Base-by-base conservation (phyloP, 2,113 vertebrate species). In the Misgurnus anguillicaudatus region DNA sequence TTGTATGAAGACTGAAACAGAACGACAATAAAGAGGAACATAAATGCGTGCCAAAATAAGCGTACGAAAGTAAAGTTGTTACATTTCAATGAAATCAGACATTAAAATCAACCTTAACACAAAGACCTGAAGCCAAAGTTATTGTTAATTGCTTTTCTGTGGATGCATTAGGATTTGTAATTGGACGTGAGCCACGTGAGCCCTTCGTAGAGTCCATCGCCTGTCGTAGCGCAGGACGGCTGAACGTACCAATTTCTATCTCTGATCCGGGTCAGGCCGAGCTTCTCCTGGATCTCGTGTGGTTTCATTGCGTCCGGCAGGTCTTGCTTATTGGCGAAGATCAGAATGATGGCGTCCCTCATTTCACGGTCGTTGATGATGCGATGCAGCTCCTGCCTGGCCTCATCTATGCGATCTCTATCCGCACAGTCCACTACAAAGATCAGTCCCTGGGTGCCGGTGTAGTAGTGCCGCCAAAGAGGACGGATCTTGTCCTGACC, bases 201-300 rank as follows among this genome's bases (percentile, higher is more conserved):
- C 88, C 97, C 98, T 90, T 99, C 98, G 55, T 94, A 98, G 68
- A 99, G 96, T 94, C 98, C 98, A 57, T 99, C 98, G 85, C 98
- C 98, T 4, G 96, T 90, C 16, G 96, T 96, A 48, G 98, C 97
- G 84, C 98, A 99, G 75, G 97, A 96, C 76, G 97, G 97, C 94
- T 99, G 98, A 92, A 99, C 97, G 88, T 99, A 99, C 98, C 98
- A 99, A 93, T 98, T 98, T 90, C 97, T 95, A 92, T 99, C 98
- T 85, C 98, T 90, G 89, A 98, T 97, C 16, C 98, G 96, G 84
- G 98, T 99, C 90, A 99, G 93, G 87, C 98, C 98, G 83, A 99
- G 92, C 94, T 99, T 99, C 92, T 99, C 98, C 91, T 99, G 98
- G 91, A 99, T 98, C 92, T 99, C 97, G 17, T 99, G 97, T 75